phyloP scores from a whole-genome alignment of 2,113 vertebrate genomes.

The Cepphus grylle region DNA sequence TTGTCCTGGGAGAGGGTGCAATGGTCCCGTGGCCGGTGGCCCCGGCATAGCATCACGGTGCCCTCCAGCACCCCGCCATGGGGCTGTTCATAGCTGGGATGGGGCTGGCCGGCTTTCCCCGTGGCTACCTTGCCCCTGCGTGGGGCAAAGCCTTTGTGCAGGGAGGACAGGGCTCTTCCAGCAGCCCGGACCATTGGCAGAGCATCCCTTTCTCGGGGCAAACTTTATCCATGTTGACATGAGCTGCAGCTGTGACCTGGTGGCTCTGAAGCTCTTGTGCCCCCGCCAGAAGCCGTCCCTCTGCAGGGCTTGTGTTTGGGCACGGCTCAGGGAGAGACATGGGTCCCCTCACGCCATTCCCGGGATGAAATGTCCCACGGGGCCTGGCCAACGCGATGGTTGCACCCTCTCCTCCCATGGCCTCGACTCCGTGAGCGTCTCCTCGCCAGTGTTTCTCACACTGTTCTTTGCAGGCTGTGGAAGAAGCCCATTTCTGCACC shows the following conservation, averaged over 20 bases:
- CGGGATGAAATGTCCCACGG: fast-evolving
- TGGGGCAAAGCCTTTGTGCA: neutral
- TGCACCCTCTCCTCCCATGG: conserved; percentile 69
- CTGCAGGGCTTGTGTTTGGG: neutral
- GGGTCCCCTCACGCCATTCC: neutral
- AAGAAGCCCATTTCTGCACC: conserved; percentile 81
- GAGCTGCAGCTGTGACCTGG: fast-evolving
- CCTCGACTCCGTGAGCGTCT: conserved; percentile 71
- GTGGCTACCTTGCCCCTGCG: fast-evolving
- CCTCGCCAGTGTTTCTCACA: conserved; percentile 69
- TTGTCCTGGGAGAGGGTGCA: conserved; percentile 89
- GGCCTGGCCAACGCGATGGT: neutral
- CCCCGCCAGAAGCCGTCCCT: neutral
- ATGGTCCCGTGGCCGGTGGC: conserved; percentile 13
- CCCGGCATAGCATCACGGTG: fast-evolving
- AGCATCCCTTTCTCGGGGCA: neutral
- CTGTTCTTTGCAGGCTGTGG: conserved; percentile 82
- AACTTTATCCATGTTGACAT: fast-evolving
- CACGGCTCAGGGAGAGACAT: fast-evolving
- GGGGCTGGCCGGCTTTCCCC: fast-evolving
- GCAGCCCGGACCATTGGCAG: neutral
- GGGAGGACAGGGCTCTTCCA: neutral
- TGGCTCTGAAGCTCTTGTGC: neutral
- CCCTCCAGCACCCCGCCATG: fast-evolving
- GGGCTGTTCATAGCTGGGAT: neutral